These are phyloP conservation scores for Onychostruthus taczanowskii DNA, from an alignment of 2,113 vertebrate genomes.

Conservation along the genomic window DNA sequence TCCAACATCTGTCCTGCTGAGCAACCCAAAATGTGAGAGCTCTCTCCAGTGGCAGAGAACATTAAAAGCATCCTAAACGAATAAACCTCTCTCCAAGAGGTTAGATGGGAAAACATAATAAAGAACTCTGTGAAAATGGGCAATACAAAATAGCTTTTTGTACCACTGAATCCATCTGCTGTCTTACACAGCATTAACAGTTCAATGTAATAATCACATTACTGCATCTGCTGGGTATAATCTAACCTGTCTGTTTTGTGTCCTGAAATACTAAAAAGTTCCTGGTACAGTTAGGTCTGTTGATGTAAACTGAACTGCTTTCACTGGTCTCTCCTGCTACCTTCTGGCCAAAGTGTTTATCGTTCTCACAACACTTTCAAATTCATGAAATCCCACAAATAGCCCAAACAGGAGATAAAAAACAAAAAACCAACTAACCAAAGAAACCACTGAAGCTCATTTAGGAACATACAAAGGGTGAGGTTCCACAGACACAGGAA, in stretches of 20 bases:
- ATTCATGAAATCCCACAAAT: not conserved
- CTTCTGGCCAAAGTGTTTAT: not conserved
- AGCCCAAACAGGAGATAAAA: not conserved
- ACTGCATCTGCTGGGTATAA: not conserved
- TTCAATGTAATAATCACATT: not conserved
- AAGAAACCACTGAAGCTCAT: too few relatives aligned
- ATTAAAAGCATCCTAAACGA: not conserved
- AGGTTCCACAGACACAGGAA: not conserved
- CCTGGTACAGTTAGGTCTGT: not conserved
- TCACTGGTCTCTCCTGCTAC: not conserved
- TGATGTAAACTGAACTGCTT: not conserved
- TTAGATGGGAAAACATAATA: accelerated
- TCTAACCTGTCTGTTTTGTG: not conserved
- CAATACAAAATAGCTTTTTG: not conserved
- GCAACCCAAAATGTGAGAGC: not conserved
- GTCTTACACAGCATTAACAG: not conserved
- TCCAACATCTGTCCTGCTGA: not conserved
- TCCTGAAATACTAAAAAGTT: not conserved
- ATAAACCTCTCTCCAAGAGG: not conserved
- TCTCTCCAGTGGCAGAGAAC: not conserved
- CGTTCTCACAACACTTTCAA: not conserved
- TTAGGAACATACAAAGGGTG: not conserved
- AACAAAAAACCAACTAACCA: too few relatives aligned
- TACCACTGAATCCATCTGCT: not conserved
- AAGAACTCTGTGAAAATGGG: not conserved